Base-by-base conservation (phyloP, 2,888 invertebrate species). In the Callyntrura sp. region DNA sequence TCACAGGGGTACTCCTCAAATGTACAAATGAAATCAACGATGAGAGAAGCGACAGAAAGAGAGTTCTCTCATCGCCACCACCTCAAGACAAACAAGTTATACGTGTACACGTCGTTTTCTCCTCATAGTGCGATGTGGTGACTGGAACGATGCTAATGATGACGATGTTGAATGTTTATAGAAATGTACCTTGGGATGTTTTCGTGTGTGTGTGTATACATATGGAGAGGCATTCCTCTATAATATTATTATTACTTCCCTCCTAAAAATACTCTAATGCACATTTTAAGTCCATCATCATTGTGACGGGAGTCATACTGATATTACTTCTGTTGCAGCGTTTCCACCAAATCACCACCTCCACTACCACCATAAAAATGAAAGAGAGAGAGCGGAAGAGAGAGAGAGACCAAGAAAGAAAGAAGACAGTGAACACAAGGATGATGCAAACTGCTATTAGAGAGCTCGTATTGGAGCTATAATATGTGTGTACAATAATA, bases 341-440 rank as follows among this genome's bases (percentile, higher is more conserved):
- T 68, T 68, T 28, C 68, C 43, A 68, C 35, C 68, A 43, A 1
- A 12, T 48, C 43, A 35, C 51, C 76, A 76, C 45, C 73, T 14
- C 55, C 55, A 28, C 28, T 43, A 60, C 60, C 51, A 79, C 65
- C 51, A 51, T 83, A 51, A 28, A 70, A 87, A 81, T 65, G 68
- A 82, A 68, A 45, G 79, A 78, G 86, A 79, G 78, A 86, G 20
- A 17, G 78, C n/a, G n/a, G n/a, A n/a, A n/a, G n/a, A n/a, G n/a
- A n/a, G n/a, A n/a, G n/a, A n/a, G n/a, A n/a, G n/a, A n/a, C n/a
- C n/a, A n/a, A n/a, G n/a, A n/a, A n/a, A 84, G 35, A 55, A 60
- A 78, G 45, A 62, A 73, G 23, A 76, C 20, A 48, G 45, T n/a
- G n/a, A 35, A 65, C 6, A 68, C 12, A n/a, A 6, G 55, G 85